These are phyloP conservation scores for Tylochromis polylepis DNA, from an alignment of 2,113 vertebrate genomes.

Conservation along the genomic window DNA sequence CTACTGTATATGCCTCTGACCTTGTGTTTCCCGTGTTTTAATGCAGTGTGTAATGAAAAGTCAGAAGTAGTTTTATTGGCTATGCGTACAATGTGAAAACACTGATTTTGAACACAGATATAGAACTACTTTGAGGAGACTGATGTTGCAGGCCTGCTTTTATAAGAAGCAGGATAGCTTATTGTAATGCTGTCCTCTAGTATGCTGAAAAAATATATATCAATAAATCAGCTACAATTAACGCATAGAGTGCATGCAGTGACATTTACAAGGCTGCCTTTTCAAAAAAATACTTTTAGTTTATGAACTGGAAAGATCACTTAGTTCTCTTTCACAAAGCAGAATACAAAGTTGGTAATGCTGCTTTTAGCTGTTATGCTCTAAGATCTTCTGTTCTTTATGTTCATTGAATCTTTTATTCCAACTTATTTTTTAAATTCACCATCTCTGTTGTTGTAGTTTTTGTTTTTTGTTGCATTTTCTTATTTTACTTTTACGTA, in stretches of 20 bases:
- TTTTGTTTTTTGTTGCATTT: not conserved
- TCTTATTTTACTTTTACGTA: not conserved
- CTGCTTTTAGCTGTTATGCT: not conserved
- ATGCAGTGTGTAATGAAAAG: not conserved
- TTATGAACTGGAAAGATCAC: not conserved
- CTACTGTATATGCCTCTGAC: not conserved
- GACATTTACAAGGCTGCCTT: not conserved
- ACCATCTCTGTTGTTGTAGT: not conserved
- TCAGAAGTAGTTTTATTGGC: not conserved
- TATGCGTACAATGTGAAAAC: not conserved
- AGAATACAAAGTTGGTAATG: not conserved
- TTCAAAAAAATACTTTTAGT: not conserved
- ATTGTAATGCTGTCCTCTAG: not conserved
- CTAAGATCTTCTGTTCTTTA: not conserved
- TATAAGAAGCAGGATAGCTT: not conserved
- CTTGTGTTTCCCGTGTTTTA: not conserved
- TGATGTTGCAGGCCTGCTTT: not conserved
- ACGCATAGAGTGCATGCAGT: not conserved
- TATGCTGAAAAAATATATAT: not conserved
- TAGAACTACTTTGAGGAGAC: not conserved
- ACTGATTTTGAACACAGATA: not conserved
- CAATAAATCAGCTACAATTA: not conserved
- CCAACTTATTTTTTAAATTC: not conserved
- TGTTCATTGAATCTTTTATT: not conserved
- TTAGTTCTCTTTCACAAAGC: not conserved